Evolutionary conservation across 23 tunicate genomes (phyloP).

Genomic region (Ascidia mentula): DNA sequence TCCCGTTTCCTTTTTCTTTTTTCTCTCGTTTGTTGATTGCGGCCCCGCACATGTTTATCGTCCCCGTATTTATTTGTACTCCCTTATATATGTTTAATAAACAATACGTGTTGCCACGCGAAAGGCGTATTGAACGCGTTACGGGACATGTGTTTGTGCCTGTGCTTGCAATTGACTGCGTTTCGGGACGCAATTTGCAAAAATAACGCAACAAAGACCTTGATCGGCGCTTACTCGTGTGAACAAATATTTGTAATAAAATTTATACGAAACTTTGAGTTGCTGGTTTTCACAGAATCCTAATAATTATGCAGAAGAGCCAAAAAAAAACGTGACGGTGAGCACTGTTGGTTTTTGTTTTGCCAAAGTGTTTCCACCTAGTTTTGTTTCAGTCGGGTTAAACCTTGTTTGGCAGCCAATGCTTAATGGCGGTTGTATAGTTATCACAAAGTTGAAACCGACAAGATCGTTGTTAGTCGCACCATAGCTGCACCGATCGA

Average conservation of each 20-base stretch:
- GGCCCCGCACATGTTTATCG: neutral
- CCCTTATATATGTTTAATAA: neutral
- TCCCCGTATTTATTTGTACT: conserved; percentile 2
- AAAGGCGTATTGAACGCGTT: neutral
- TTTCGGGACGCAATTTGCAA: conserved; percentile 8
- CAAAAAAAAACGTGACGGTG: too few relatives aligned
- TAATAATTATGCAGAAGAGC: too few relatives aligned
- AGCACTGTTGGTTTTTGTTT: too few relatives aligned
- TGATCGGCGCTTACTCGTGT: neutral
- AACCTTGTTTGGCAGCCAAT: too few relatives aligned
- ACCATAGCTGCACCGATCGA: too few relatives aligned
- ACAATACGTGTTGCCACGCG: neutral
- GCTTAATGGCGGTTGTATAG: too few relatives aligned
- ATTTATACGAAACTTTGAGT: conserved; percentile 6
- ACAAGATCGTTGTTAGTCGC: too few relatives aligned
- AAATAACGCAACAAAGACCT: neutral
- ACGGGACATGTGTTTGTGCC: neutral
- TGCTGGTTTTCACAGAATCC: too few relatives aligned
- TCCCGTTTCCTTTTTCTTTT: conserved; percentile 3
- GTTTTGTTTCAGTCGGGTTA: too few relatives aligned
- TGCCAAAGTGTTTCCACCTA: too few relatives aligned
- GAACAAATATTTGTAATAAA: conserved; percentile 2
- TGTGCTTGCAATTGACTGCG: neutral
- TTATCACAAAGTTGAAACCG: too few relatives aligned
- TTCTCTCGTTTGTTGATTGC: conserved; percentile 7